phyloP scores from a whole-genome alignment of 2,888 invertebrate genomes.

The Ormyrus rosae region DNA sequence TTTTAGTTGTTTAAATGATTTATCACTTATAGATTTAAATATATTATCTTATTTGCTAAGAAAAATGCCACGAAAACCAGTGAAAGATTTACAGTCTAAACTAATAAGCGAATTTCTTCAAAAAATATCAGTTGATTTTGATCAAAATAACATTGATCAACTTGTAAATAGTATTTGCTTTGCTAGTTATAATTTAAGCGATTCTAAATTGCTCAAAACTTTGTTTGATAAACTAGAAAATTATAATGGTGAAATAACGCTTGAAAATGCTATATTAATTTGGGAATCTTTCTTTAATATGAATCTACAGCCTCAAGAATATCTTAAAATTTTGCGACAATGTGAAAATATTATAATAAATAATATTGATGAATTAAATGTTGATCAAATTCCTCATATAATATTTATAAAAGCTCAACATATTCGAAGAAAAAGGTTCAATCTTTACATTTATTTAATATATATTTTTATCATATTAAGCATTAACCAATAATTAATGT shows the following conservation, averaged over 20 bases:
- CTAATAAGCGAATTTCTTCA: conserved; percentile 10
- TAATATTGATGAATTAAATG: conserved; percentile 10
- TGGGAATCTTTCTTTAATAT: background rate
- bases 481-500: background rate
- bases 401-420: background rate
- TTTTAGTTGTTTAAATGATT: background rate
- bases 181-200: background rate
- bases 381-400: conserved; percentile 16
- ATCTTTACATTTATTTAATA: background rate
- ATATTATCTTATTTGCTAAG: background rate
- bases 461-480: background rate
- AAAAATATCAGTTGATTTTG: conserved; percentile 14
- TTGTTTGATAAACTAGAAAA: conserved; percentile 6
- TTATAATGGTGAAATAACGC: conserved; percentile 21
- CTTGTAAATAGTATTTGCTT: conserved; percentile 23
- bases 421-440: background rate
- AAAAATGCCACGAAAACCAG: background rate
- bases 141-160: conserved; percentile 24
- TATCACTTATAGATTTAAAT: conserved; percentile 21
- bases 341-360: conserved; percentile 20
- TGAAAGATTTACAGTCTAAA: background rate
- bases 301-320: background rate
- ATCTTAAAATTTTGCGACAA: conserved; percentile 4
- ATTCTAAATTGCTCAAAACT: background rate
- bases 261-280: background rate